These are phyloP conservation scores for Cephus pygmeus DNA, from an alignment of 2,888 invertebrate species.

Conservation along the genomic window DNA sequence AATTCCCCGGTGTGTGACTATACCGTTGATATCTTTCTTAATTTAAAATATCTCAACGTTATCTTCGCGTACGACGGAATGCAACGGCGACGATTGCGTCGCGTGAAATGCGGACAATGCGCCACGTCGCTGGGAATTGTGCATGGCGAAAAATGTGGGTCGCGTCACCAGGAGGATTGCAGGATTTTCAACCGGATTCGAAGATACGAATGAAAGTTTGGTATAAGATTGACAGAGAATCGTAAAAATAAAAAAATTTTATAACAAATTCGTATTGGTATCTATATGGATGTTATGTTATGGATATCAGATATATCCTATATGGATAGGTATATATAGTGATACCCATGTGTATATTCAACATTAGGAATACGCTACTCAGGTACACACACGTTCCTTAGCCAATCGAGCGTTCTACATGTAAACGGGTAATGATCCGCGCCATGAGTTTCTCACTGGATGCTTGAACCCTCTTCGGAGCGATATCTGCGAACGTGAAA, in stretches of 20 bases:
- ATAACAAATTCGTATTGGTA: neutral
- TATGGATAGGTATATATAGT: neutral
- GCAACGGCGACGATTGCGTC: neutral
- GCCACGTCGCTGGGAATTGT: conserved; percentile 27
- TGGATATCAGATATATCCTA: neutral
- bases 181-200: neutral
- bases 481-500: neutral
- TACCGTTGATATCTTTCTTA: neutral
- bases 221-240: neutral
- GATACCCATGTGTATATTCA: neutral
- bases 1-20: neutral
- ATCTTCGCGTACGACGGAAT: neutral
- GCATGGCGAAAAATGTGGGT: conserved; percentile 34
- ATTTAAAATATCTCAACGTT: neutral
- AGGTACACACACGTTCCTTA: neutral
- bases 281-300: neutral
- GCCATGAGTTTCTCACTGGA: neutral
- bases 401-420: neutral
- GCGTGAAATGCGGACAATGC: neutral
- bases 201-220: conserved; percentile 2
- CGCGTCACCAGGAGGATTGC: conserved; percentile 19
- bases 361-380: neutral
- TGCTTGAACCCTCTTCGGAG: neutral
- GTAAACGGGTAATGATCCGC: neutral
- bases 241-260: neutral